Evolutionary conservation across 2,113 vertebrate species (phyloP).

Genomic region (Casuarius casuarius): DNA sequence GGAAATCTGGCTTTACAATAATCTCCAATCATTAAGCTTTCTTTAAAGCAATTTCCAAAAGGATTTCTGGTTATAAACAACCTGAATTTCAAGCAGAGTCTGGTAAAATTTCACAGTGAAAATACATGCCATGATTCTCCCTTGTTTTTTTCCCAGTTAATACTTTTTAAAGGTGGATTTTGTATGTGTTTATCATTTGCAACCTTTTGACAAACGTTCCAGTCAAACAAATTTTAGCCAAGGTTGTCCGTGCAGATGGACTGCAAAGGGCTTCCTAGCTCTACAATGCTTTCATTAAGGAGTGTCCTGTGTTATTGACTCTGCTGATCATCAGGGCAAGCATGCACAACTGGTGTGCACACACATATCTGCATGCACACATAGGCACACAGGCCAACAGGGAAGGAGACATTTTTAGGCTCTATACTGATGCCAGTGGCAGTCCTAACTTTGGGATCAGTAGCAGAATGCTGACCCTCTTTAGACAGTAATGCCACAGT

Average conservation of each 20-base stretch:
- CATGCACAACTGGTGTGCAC: neutral
- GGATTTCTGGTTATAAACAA: neutral
- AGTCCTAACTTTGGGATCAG: neutral
- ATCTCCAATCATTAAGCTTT: conserved; percentile 20
- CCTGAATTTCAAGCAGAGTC: conserved; percentile 39
- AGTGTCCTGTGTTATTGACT: neutral
- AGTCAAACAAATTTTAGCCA: neutral
- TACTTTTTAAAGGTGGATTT: conserved; percentile 30
- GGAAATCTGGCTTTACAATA: neutral
- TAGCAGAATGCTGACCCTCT: neutral
- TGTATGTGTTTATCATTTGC: neutral
- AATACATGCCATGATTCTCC: neutral
- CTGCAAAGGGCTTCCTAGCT: neutral
- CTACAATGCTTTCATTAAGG: neutral
- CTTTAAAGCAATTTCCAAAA: conserved; percentile 41
- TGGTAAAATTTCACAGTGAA: neutral
- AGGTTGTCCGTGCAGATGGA: neutral
- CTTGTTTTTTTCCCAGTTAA: neutral
- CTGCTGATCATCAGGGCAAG: neutral
- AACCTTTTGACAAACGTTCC: conserved; percentile 21
- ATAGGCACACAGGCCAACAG: neutral
- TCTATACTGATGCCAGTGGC: neutral
- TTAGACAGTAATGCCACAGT: neutral
- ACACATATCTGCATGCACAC: neutral
- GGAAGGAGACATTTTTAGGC: neutral